Evolutionary conservation across 2,797 vertebrate genomes (phyloP), one percentile per base, ranked within the genome.

Genomic region (Macrochelys suwanniensis): DNA sequence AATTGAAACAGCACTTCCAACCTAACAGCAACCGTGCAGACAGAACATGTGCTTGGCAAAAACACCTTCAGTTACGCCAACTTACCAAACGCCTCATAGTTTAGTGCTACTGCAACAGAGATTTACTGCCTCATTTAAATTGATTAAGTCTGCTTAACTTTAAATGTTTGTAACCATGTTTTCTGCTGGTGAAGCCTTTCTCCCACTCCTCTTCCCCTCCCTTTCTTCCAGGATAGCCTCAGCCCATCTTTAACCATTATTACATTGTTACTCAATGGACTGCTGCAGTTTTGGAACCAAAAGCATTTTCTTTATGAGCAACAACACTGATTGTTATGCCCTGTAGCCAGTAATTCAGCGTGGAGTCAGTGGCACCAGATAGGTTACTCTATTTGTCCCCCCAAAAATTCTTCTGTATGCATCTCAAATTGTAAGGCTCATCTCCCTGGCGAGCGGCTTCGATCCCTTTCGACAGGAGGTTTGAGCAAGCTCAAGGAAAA

Each of bases 401-500:
- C 77, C 54, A 61, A 56, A 82, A 19, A 80, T 26, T 74, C 57
- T 21, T 51, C 68, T 45, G 23, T 74, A 45, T 45, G 68, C 6
- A 3, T 11, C 37, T 74, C 68, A 42, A 82, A 37, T 84, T 88
- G 49, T 74, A 61, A 94, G 82, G 81, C 80, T 90, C 45, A 86
- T 4, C 54, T 87, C 88, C 89, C 54, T 56, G 59, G 54, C 85
- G 9, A 89, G 1, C 6, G 3, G 15, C 88, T 92, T 91, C 31
- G 84, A 33, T 13, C 4, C 50, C 93, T 56, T 84, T 59, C 81
- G 78, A 87, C 25, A 53, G 49, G 80, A 97, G 92, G 77, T 42
- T 96, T 85, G 93, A 94, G 79, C 47, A 54, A 49, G 37, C 56
- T 86, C 86, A 56, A 90, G 91, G 65, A 87, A 33, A 80, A 54